phyloP scores from a whole-genome alignment of 2,888 invertebrate genomes.

The Globia sparganii region DNA sequence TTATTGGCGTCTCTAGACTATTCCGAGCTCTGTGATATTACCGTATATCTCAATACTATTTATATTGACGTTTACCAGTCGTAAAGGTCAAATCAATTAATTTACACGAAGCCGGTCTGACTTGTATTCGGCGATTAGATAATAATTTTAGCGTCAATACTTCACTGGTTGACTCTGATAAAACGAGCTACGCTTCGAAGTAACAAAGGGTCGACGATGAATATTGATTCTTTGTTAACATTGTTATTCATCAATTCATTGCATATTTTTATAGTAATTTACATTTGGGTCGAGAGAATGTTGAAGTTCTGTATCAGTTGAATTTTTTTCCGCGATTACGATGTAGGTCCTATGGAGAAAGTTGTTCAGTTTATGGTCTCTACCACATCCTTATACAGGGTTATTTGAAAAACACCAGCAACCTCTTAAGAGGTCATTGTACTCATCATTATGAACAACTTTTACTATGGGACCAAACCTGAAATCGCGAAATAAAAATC shows the following conservation, averaged over 20 bases:
- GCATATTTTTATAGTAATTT: background rate
- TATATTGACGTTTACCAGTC: constrained; percentile 17
- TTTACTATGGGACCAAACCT: too few species aligned
- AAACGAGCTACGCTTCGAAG: background rate
- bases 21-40: background rate
- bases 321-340: too few species aligned
- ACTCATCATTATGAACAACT: too few species aligned
- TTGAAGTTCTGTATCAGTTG: background rate
- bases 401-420: too few species aligned
- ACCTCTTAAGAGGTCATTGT: too few species aligned
- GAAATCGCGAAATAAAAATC: too few species aligned
- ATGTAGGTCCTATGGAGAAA: background rate
- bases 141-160: constrained; percentile 34
- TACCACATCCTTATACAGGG: too few species aligned
- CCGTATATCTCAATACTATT: constrained; percentile 9
- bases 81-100: constrained; percentile 55
- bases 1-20: background rate
- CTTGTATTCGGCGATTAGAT: constrained; percentile 47
- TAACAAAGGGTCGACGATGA: constrained; percentile 34
- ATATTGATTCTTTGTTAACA: constrained; percentile 35
- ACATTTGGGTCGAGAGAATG: background rate
- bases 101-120: constrained; percentile 43
- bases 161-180: constrained; percentile 1
- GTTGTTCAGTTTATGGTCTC: background rate
- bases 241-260: constrained; percentile 19